phyloP scores from a whole-genome alignment of 2,797 vertebrate genomes.

The Anabacerthia variegaticeps region DNA sequence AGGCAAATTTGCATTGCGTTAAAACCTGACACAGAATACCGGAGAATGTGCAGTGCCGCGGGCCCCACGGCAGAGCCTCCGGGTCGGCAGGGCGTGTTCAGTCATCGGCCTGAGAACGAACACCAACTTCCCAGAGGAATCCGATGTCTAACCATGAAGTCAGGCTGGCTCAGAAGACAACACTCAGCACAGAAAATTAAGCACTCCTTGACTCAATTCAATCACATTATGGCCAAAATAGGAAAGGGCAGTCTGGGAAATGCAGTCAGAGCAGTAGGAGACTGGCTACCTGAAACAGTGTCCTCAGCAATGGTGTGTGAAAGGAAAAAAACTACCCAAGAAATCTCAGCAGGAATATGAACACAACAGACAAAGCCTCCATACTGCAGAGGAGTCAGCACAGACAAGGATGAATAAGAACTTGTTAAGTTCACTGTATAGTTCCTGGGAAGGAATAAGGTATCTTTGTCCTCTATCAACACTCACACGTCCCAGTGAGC shows the following conservation, averaged over 20 bases:
- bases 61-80: accelerated
- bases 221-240: accelerated
- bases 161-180: neutral
- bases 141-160: accelerated
- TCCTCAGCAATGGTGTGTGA: neutral
- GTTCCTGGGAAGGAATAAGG: neutral
- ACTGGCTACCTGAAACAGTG: neutral
- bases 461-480: accelerated
- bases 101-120: accelerated
- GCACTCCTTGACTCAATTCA: neutral
- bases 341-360: neutral
- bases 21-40: accelerated
- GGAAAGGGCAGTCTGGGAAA: neutral
- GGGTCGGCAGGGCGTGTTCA: neutral
- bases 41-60: accelerated
- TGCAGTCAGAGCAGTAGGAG: neutral
- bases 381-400: neutral
- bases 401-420: neutral
- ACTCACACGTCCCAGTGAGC: accelerated
- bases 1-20: neutral
- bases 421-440: neutral
- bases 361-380: neutral
- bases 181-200: neutral
- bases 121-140: neutral
- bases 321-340: neutral